phyloP scores from a whole-genome alignment of 2,888 invertebrate species.

The Brachyptera putata region DNA sequence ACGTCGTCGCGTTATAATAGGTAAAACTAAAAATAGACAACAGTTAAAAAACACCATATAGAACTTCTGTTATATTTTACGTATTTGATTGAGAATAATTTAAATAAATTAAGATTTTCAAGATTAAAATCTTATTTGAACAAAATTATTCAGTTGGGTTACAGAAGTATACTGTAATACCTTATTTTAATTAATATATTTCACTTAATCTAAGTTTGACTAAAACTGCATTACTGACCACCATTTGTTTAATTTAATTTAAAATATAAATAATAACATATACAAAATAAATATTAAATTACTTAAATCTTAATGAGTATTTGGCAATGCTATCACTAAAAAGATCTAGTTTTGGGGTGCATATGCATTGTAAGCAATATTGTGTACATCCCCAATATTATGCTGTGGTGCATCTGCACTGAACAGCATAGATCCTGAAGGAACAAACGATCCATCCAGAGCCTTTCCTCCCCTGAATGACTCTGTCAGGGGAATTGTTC shows the following conservation, averaged over 20 bases:
- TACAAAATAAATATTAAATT: neutral
- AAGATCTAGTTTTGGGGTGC: neutral
- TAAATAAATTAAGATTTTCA: no score
- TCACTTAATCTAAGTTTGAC: no score
- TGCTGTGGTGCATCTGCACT: neutral
- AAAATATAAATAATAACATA: neutral
- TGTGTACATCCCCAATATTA: slow-evolving; percentile 32
- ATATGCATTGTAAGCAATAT: slow-evolving; percentile 34
- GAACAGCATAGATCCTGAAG: neutral
- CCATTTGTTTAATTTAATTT: neutral
- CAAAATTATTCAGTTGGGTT: no score
- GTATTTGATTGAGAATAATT: no score
- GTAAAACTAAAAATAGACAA: no score
- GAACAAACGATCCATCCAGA: neutral
- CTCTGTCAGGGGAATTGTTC: neutral
- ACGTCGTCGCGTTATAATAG: no score
- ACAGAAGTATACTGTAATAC: no score
- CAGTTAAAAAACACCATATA: no score
- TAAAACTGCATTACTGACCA: neutral
- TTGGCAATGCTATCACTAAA: neutral
- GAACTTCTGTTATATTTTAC: no score
- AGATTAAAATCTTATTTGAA: no score
- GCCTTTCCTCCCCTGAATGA: neutral
- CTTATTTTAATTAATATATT: no score
- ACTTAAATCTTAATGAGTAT: no score